Conservation (phyloP, 2,113 vertebrate genomes). For the Poecilia latipinna region DNA sequence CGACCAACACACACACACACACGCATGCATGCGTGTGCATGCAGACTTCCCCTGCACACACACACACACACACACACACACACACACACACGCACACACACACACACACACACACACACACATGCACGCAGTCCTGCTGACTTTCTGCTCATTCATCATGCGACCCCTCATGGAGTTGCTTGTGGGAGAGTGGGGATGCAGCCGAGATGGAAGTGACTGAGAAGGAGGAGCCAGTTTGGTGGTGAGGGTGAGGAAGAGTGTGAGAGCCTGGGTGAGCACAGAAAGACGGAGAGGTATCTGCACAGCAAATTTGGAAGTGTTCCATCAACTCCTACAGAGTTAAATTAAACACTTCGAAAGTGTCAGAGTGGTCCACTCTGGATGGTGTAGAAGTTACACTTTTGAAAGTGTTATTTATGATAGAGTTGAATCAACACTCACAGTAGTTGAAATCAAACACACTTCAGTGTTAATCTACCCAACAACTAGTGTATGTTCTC, state of each 20-base stretch:
- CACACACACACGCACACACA: constrained; percentile 58
- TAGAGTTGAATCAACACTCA: no score
- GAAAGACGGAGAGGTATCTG: constrained; percentile 15
- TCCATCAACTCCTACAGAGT: no score
- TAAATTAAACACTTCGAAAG: no score
- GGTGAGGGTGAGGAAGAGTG: constrained; percentile 36
- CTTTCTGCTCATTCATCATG: constrained; percentile 93
- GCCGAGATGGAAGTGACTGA: constrained; percentile 82
- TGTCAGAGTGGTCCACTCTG: no score
- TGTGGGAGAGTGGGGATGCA: constrained; percentile 87
- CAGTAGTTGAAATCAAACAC: no score
- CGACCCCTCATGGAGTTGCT: constrained; percentile 87
- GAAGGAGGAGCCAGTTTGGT: constrained; percentile 76
- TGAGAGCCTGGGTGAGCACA: constrained; percentile 33
- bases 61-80: no score
- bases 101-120: constrained; percentile 49
- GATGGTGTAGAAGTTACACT: no score
- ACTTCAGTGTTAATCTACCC: no score
- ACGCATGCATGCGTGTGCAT: neutral
- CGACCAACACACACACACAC: constrained; percentile 66
- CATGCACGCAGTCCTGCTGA: constrained; percentile 67
- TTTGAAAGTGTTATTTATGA: no score
- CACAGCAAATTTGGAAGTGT: no score
- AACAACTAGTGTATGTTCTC: no score
- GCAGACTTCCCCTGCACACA: no score